Evolutionary conservation across 2,888 invertebrate species (phyloP), one percentile per base, ranked within the genome.

Genomic region (Helicoverpa assulta): DNA sequence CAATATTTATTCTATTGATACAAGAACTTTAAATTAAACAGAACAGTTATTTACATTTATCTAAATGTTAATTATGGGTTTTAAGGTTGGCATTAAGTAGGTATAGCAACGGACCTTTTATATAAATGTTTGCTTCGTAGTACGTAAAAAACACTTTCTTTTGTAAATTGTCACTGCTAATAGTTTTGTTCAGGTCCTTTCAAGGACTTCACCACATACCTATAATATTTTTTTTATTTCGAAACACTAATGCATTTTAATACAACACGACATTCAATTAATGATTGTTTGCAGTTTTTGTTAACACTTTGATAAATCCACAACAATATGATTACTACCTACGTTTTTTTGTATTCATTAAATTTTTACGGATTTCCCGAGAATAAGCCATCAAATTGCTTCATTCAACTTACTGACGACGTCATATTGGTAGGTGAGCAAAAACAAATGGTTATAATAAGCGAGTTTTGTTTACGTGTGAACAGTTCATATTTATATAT

Each of bases 361-460:
- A n/a, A n/a, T 14, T n/a, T n/a, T n/a, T n/a, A 50, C 62, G 29
- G 29, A 26, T 53, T 61, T 67, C 43, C 51, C 50, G 51, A 37
- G 43, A 70, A 56, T 51, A 43, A 62, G 29, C n/a, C 56, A 57
- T 56, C 47, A 53, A 61, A 51, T 33, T 10, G 56, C 26, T 21
- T 5, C 33, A 47, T 50, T n/a, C 37, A 40, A 60, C 33, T 33
- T 47, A 47, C 47, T 3, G 47, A n/a, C 47, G 47, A 47, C 47
- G 16, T 47, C 16, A 16, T 10, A 5, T 5, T 16, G 3, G 43
- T 4, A 43, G 16, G 43, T 16, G 16, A 43, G 43, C 70, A 81
- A 82, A 69, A 78, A 58, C 21, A 1, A 72, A 70, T 71, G 51
- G n/a, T 43, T 67, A 54, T 50, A 56, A 60, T 54, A 60, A 70